Evolutionary conservation across 2,113 vertebrate species (phyloP).

Genomic region (Dasypus novemcinctus): DNA sequence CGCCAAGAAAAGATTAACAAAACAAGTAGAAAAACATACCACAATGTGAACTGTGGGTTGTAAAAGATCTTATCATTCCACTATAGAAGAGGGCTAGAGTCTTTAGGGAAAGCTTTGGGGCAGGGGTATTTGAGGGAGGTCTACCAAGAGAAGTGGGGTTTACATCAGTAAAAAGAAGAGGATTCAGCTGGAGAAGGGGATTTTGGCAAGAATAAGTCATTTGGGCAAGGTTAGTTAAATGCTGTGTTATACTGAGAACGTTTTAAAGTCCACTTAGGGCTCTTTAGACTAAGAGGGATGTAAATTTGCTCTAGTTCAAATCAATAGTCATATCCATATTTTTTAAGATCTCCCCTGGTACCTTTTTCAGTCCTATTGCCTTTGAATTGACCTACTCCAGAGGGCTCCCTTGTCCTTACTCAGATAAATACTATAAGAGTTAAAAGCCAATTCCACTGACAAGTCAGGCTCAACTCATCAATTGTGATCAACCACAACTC

Average conservation of each 20-base stretch:
- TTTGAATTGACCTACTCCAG: background rate
- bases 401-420: background rate
- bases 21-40: background rate
- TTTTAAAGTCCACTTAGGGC: background rate
- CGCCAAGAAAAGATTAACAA: background rate
- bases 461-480: background rate
- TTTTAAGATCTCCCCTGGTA: background rate
- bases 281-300: background rate
- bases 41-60: fast-evolving
- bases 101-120: background rate
- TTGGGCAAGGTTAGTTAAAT: background rate
- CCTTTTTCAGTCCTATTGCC: background rate
- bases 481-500: background rate
- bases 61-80: background rate
- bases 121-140: background rate
- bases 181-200: background rate
- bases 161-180: background rate
- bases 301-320: background rate
- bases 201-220: background rate
- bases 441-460: background rate
- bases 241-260: background rate
- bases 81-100: fast-evolving
- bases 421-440: background rate
- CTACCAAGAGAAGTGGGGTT: background rate
- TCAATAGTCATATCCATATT: background rate